Percentiles rank a stretch among this genome's conserved stretches.
phyloP scores from a whole-genome alignment of 2,113 vertebrate species.

The Microtus ochrogaster region DNA sequence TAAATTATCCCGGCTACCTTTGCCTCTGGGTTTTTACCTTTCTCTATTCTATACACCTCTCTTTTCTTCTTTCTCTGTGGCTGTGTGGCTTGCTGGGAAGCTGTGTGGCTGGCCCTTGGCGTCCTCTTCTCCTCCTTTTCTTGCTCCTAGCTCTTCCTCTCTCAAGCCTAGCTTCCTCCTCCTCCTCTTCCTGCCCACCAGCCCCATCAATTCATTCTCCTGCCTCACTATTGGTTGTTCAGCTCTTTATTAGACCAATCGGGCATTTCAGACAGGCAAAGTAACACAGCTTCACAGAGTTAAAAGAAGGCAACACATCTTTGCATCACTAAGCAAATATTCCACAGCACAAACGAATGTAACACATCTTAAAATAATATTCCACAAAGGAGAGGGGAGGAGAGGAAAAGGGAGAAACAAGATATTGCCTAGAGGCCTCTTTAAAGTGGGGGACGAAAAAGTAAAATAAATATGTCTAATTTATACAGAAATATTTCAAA shows the following conservation, averaged over 20 bases:
- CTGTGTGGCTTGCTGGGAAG: too few species aligned
- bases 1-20: background rate
- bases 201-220: background rate
- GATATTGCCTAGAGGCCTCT: background rate
- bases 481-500: conserved; percentile 41
- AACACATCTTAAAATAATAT: background rate
- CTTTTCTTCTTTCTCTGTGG: background rate
- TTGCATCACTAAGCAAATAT: background rate
- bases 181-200: background rate
- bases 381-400: background rate
- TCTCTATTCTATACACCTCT: background rate
- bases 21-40: background rate
- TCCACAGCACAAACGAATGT: background rate
- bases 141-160: background rate
- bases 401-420: background rate
- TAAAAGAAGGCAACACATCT: background rate
- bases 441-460: background rate
- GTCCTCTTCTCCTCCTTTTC: background rate
- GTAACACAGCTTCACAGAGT: background rate
- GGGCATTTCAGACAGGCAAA: background rate
- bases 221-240: background rate
- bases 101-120: background rate
- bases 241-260: too few species aligned
- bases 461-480: background rate
- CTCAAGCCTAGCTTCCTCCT: background rate